Evolutionary conservation across 2,113 vertebrate species (phyloP), one percentile per base, ranked within the genome.

Genomic region (Fulmarus glacialis): DNA sequence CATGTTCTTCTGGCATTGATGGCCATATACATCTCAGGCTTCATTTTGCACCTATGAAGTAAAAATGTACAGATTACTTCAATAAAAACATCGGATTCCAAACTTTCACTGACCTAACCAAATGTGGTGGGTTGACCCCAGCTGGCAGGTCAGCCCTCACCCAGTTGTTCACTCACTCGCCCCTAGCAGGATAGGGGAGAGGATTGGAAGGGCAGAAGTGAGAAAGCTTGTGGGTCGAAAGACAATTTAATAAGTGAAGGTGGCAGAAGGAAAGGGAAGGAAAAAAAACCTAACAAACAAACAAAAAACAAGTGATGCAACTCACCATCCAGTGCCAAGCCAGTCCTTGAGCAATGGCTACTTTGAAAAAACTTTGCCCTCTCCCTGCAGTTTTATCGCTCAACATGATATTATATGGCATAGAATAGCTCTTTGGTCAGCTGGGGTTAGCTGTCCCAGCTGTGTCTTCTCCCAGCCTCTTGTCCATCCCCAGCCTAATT

Each of bases 131-230:
- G 29, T 47, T 63, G 48, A 71, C 18, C 55, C 22, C 18, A 34
- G 27, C 27, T 47, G 4, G 23, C 34, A 88, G 34, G 34, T 45
- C 55, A 79, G 22, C 38, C 14, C 8, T 52, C 47, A 62, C 11
- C 11, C 24, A 23, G 27, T 45, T 1, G 4, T 10, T 22, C 8
- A 0, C 24, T 64, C 53, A 36, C 36, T 52, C 2, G 2, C 11
- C 8, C 7, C 8, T 56, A 79, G 22, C 0, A 2, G 47, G 11
- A 45, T 15, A 50, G 32, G 15, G 38, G 32, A 79, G 55, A 70
- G 17, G 5, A 34, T 5, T 53, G 34, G 21, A 45, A 62, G 34
- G 20, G 42, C 19, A 52, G 26, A 43, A 71, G 34, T 45, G 38
- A 53, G 27, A 62, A 71, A 62, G 29, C 48, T 38, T 59, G 43